Evolutionary conservation across 2,797 vertebrate genomes (phyloP), one percentile per base, ranked within the genome.

Genomic region (Premnoplex brunnescens): DNA sequence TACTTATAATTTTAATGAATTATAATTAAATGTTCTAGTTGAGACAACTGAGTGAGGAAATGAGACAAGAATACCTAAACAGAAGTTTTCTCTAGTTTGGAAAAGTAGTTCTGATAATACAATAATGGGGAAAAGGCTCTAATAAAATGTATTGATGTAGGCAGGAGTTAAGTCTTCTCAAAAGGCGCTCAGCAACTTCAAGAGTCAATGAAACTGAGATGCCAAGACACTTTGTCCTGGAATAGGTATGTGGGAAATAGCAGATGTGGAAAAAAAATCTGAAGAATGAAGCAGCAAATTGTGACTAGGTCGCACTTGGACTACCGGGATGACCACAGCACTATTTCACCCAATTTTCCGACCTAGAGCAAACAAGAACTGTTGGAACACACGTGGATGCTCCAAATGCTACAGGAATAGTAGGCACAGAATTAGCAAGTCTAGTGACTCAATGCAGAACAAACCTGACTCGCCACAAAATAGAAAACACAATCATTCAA

Each of bases 201-300:
- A 88, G 14, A 37, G 26, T 54, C 30, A 88, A 0, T 28, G 44
- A 34, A 86, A 54, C 37, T 36, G 54, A 84, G 51, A 54, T 46
- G 26, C 67, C 49, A 77, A 71, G 60, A 74, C 49, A 71, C 30
- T 74, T 41, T n/a, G 26, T 44, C 12, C 34, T n/a, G 32, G 39
- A 83, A 92, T 0, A 72, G 49, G 39, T 64, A 58, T 1, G 7
- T 43, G 62, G 55, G n/a, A 92, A 91, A 72, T 2, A 74, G 46
- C 19, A 68, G 23, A 74, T 39, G 24, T 23, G 15, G 34, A 60
- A 75, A 93, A 91, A 89, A 88, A 81, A 43, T 39, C 20, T 58
- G 51, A 91, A 72, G 66, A 68, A 73, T 4, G 20, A 94, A 84
- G 46, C 62, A 81, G 41, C 72, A 84, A 64, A 86, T 93, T 85